Evolutionary conservation across 1,140 invertebrate genomes (phyloP).

Genomic region (Melitaea cinxia): DNA sequence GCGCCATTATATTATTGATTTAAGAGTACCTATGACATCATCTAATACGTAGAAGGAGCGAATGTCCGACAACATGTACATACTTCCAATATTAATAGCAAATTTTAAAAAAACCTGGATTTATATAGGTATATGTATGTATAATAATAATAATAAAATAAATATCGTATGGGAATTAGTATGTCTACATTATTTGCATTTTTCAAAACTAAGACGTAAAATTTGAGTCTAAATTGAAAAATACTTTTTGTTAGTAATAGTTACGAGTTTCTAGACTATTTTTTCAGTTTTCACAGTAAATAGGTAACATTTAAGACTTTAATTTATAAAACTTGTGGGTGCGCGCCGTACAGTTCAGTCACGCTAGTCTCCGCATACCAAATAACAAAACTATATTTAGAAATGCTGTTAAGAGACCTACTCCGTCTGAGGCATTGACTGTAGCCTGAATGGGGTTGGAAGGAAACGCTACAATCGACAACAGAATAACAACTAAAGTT

Average conservation of each 20-base stretch:
- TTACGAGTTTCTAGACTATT: background rate
- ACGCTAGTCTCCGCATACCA: conserved; percentile 48
- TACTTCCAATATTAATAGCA: background rate
- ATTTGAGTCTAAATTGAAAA: too few relatives aligned
- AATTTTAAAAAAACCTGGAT: background rate
- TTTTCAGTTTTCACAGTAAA: background rate
- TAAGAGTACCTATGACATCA: conserved; percentile 4
- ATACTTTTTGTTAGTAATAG: too few relatives aligned
- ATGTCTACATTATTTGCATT: too few relatives aligned
- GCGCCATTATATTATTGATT: conserved; percentile 1
- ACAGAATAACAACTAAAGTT: conserved; percentile 14
- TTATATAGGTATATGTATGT: too few relatives aligned
- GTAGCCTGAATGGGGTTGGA: conserved; percentile 11
- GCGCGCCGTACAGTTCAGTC: conserved; percentile 30
- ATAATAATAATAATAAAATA: too few relatives aligned
- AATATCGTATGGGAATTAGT: too few relatives aligned
- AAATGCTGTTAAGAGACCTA: conserved; percentile 47
- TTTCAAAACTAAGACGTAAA: too few relatives aligned
- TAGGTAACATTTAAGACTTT: background rate
- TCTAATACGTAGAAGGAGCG: conserved; percentile 1
- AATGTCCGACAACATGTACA: background rate
- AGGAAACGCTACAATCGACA: conserved; percentile 9
- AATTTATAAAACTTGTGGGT: conserved; percentile 32
- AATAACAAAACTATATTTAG: conserved; percentile 58
- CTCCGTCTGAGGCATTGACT: conserved; percentile 34